These are phyloP conservation scores for Nipponia nippon DNA, from an alignment of 2,113 vertebrate species.

Conservation along the genomic window DNA sequence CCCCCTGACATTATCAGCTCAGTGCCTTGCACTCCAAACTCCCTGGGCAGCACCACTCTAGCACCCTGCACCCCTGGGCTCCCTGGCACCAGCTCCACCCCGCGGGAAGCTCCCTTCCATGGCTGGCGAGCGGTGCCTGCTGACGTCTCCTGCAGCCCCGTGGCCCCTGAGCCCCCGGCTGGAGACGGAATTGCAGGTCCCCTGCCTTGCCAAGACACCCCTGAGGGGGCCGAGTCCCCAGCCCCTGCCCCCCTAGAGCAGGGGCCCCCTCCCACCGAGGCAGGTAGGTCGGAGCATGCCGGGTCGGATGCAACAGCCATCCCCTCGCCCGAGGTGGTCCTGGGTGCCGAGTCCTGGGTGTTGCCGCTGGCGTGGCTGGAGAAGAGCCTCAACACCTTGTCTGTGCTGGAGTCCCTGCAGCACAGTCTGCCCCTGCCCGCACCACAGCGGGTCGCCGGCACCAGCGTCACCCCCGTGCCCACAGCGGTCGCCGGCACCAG, in stretches of 20 bases:
- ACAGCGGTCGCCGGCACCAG: background rate
- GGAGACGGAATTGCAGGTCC: background rate
- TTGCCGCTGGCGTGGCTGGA: conserved; percentile 71
- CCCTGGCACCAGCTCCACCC: background rate
- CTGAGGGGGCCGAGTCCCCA: background rate
- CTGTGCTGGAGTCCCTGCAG: conserved; percentile 48
- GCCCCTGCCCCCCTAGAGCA: background rate
- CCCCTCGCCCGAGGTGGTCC: background rate
- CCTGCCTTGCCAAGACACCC: background rate
- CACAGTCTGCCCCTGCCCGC: conserved; percentile 42
- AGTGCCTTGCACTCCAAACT: background rate
- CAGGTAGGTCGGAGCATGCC: background rate
- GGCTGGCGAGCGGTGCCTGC: background rate
- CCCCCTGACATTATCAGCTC: background rate
- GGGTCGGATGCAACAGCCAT: background rate
- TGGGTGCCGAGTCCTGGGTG: conserved; percentile 48
- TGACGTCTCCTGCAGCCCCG: background rate
- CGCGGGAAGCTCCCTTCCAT: background rate
- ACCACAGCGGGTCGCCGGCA: background rate
- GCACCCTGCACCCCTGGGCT: background rate
- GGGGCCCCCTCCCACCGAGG: background rate
- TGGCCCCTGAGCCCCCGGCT: fast-evolving
- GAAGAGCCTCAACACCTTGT: conserved; percentile 54
- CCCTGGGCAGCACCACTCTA: background rate
- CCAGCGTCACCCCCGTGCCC: background rate